These are phyloP conservation scores for Orthosia cruda DNA, from an alignment of 2,888 invertebrate species.

Conservation along the genomic window DNA sequence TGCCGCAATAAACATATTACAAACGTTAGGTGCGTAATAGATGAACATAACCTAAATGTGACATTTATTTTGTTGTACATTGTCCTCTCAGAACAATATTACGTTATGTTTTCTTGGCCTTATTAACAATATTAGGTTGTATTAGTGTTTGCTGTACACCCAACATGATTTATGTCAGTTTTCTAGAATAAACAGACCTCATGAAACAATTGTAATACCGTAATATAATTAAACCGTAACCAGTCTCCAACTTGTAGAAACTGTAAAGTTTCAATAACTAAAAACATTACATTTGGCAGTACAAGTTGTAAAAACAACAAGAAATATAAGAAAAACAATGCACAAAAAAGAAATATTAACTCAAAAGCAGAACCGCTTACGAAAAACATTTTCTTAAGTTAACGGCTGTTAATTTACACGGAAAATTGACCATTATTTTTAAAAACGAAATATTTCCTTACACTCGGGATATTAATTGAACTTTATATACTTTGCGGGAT, in stretches of 20 bases:
- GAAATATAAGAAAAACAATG: slow-evolving; percentile 17
- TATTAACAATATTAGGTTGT: slow-evolving; percentile 40
- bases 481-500: slow-evolving; percentile 32
- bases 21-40: slow-evolving; percentile 68
- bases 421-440: slow-evolving; percentile 49
- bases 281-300: not conserved
- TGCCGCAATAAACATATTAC: slow-evolving; percentile 78
- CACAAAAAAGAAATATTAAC: slow-evolving; percentile 38
- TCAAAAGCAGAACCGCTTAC: slow-evolving; percentile 18
- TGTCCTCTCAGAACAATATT: slow-evolving; percentile 36
- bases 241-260: not conserved
- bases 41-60: slow-evolving; percentile 59
- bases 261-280: not conserved
- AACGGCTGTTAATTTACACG: slow-evolving; percentile 55
- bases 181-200: slow-evolving; percentile 10
- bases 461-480: slow-evolving; percentile 43
- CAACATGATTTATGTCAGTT: slow-evolving; percentile 32
- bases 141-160: slow-evolving; percentile 23
- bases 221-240: not conserved
- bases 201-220: not conserved
- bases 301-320: slow-evolving; percentile 9
- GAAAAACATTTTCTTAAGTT: slow-evolving; percentile 52
- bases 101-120: slow-evolving; percentile 46
- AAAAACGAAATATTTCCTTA: slow-evolving; percentile 43
- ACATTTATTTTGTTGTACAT: slow-evolving; percentile 50